A percentile compares a stretch with the other conserved stretches of the same genome.
Conservation (phyloP, 2,888 invertebrate species). For the Thymelicus sylvestris region DNA sequence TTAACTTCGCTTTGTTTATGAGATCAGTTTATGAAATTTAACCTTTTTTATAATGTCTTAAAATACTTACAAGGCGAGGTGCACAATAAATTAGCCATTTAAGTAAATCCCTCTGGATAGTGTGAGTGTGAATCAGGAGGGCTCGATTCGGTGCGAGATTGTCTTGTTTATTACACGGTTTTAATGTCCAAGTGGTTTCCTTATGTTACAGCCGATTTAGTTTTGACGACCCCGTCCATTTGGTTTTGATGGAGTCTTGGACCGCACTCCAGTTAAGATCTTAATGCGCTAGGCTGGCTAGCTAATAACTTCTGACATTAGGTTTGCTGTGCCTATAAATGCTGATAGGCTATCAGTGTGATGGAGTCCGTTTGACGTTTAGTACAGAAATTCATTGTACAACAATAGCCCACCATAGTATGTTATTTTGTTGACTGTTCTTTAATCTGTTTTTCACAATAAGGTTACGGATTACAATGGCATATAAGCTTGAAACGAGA, state of each 20-base stretch:
- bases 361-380: too few species aligned
- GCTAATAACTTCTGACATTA: too few species aligned
- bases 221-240: constrained; percentile 21
- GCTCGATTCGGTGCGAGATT: constrained; percentile 39
- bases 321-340: too few species aligned
- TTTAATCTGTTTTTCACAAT: too few species aligned
- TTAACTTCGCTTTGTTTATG: neutral
- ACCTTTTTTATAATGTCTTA: constrained; percentile 21
- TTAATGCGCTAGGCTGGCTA: neutral
- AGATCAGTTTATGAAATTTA: neutral
- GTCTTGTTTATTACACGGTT: constrained; percentile 55
- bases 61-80: constrained; percentile 32
- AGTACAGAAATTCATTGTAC: too few species aligned
- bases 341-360: too few species aligned
- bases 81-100: constrained; percentile 39
- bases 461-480: too few species aligned
- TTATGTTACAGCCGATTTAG: constrained; percentile 37
- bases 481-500: too few species aligned
- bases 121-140: constrained; percentile 35
- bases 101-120: constrained; percentile 28
- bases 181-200: constrained; percentile 55
- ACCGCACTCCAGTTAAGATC: neutral
- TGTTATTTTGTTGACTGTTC: too few species aligned
- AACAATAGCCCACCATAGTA: too few species aligned
- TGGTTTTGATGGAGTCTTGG: neutral